A percentile compares a stretch with the other conserved stretches of the same genome.
These are phyloP conservation scores for Sebastes nivosus DNA, from an alignment of 2,797 vertebrate genomes.

Conservation along the genomic window DNA sequence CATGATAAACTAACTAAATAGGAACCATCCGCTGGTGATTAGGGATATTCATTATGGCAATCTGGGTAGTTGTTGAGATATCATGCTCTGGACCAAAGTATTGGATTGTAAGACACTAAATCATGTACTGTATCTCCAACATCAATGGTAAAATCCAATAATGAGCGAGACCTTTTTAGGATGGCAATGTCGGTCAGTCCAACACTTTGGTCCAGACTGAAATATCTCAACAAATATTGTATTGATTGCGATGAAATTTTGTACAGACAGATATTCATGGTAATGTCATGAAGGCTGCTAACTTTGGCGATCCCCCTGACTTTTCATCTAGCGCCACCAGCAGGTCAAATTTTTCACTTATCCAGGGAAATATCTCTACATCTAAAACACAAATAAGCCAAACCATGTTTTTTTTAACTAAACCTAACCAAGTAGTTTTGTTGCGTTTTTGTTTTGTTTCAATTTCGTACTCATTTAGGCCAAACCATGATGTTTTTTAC, in stretches of 20 bases:
- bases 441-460: too few species aligned
- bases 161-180: neutral
- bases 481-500: too few species aligned
- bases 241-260: neutral
- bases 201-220: too few species aligned
- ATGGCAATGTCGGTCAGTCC: neutral
- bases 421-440: too few species aligned
- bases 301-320: neutral
- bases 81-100: neutral
- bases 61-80: neutral
- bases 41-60: neutral
- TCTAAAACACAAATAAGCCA: neutral
- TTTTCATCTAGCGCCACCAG: neutral
- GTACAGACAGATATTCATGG: neutral
- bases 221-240: neutral
- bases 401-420: too few species aligned
- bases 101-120: neutral
- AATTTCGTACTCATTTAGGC: too few species aligned
- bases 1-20: neutral
- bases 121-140: neutral
- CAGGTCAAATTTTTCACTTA: too few species aligned
- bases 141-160: neutral
- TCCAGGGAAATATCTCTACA: too few species aligned
- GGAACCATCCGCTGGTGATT: neutral
- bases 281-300: neutral